Evolutionary conservation across 2,797 vertebrate genomes (phyloP).

Genomic region (Pantherophis vulpinus): DNA sequence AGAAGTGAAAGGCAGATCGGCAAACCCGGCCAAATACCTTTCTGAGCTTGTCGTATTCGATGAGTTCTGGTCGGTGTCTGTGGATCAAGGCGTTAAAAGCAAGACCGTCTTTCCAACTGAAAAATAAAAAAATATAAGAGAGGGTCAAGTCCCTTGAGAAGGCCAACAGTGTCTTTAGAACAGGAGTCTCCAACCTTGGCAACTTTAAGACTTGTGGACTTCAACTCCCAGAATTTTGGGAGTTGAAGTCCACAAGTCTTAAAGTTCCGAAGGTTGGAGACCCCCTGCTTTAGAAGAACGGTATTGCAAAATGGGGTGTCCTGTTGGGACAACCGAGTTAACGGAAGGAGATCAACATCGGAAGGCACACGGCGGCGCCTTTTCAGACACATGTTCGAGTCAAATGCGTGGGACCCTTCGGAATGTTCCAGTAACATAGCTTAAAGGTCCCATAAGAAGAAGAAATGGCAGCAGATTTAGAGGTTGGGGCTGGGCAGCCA

Average conservation of each 20-base stretch:
- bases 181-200: no score
- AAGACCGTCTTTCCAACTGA: constrained; percentile 93
- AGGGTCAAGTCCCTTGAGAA: neutral
- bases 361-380: neutral
- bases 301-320: neutral
- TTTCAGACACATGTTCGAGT: neutral
- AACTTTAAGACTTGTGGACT: no score
- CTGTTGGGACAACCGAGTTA: neutral
- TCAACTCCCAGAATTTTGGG: no score
- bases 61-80: constrained; percentile 91
- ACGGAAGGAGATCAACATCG: neutral
- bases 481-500: neutral
- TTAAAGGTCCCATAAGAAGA: neutral
- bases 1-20: neutral
- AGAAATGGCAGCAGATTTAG: neutral
- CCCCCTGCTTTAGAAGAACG: no score
- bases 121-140: neutral
- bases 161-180: accelerated
- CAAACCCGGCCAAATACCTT: constrained; percentile 72
- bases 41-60: constrained; percentile 91
- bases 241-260: no score
- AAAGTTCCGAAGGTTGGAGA: no score
- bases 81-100: constrained; percentile 96
- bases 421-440: neutral
- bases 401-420: neutral